A percentile compares a stretch with the other conserved stretches of the same genome.
Evolutionary conservation across 2,888 invertebrate genomes (phyloP).

Genomic region (Hyalella azteca): DNA sequence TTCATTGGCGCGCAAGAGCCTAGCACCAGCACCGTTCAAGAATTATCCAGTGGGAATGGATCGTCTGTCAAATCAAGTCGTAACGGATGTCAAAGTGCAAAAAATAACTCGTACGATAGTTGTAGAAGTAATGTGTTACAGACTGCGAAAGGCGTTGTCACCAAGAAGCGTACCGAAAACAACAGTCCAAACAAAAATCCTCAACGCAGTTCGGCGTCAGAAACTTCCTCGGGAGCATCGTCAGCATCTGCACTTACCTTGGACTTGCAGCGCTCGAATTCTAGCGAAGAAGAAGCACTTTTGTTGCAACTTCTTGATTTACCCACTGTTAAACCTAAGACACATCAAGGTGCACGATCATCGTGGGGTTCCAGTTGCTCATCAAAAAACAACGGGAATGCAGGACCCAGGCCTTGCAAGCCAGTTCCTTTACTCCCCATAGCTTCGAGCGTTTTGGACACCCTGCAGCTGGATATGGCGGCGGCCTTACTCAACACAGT

Average conservation of each 20-base stretch:
- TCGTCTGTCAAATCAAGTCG: not conserved
- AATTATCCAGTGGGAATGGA: too few species aligned
- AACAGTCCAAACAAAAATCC: not conserved
- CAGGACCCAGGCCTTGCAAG: constrained; percentile 43
- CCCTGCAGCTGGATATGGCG: constrained; percentile 59
- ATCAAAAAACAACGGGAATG: too few species aligned
- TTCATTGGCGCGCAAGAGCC: too few species aligned
- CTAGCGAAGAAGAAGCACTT: constrained; percentile 27
- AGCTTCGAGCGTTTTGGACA: constrained; percentile 60
- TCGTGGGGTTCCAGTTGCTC: not conserved
- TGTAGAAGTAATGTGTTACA: not conserved
- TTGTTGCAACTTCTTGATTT: constrained; percentile 11
- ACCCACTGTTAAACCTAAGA: constrained; percentile 6
- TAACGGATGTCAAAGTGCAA: not conserved
- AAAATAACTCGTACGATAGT: not conserved
- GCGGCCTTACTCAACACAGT: constrained; percentile 49
- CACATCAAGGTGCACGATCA: constrained; percentile 12
- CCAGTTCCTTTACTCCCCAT: constrained; percentile 57
- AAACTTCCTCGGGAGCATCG: not conserved
- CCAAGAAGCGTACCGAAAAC: not conserved
- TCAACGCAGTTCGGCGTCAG: not conserved
- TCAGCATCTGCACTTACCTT: not conserved
- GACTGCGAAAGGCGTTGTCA: not conserved
- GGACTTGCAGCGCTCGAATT: not conserved
- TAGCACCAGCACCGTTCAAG: too few species aligned